Evolutionary conservation across 2,113 vertebrate genomes (phyloP), one percentile per base, ranked within the genome.

Genomic region (Onychorhynchus coronatus): DNA sequence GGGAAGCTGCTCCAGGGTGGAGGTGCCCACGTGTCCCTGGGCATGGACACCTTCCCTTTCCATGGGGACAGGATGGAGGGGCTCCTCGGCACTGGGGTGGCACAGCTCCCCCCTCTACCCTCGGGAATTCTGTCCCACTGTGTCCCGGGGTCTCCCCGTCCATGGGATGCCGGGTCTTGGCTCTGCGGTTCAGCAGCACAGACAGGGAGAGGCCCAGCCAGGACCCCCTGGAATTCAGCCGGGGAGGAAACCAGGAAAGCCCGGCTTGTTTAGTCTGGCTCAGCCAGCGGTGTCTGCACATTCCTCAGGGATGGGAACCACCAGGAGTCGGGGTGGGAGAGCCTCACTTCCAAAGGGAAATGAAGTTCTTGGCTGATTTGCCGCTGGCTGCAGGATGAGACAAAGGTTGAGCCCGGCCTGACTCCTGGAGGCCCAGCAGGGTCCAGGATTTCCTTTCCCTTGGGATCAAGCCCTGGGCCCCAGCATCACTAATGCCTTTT

Each of bases 91-190:
- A 33, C 14, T 6, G 55, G 55, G 31, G 55, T 12, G 63, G 39
- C 20, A 24, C 19, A 5, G 9, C 4, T 6, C 9, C 39, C n/a
- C 10, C 3, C 39, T 50, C 25, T 3, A 3, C 58, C 63, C 61
- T 14, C 0, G 35, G 47, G 37, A 44, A 7, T 62, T 10, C 4
- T 3, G 22, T 23, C 62, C 58, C 0, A 0, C 12, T 7, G 4
- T 0, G 9, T 12, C 21, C 75, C 1, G 0, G 46, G 20, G 8
- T 8, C 14, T n/a, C 33, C 37, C 9, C 2, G 0, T 1, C 5
- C 2, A 0, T 0, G 10, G n/a, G 20, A 11, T 4, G 13, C 9
- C 53, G 27, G 41, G 9, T 20, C 42, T 21, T 2, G 58, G 82
- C 58, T 31, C 30, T 3, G 13, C 20, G 20, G 49, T 8, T 25